Percentiles rank a stretch among this genome's conserved stretches.
These are phyloP conservation scores for Lagocephalus sceleratus DNA, from an alignment of 2,797 vertebrate species.

Conservation along the genomic window DNA sequence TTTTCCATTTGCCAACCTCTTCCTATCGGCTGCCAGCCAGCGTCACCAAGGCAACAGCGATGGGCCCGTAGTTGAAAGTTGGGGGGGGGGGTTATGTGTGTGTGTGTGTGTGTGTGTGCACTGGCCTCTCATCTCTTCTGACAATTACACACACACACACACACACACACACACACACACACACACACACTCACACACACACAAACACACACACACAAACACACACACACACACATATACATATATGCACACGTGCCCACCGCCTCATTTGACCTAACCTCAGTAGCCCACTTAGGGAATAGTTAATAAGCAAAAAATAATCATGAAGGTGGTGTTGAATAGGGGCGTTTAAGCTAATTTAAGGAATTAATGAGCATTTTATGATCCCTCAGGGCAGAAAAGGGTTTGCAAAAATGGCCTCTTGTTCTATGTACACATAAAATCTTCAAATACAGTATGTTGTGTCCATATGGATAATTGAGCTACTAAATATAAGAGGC, in stretches of 20 bases:
- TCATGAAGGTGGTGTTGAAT: constrained; percentile 65
- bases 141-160: constrained; percentile 20
- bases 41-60: constrained; percentile 86
- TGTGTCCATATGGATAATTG: constrained; percentile 62
- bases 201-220: constrained; percentile 16
- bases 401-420: constrained; percentile 34
- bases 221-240: constrained; percentile 16
- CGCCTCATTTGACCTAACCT: constrained; percentile 55
- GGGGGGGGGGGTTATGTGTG: constrained; percentile 26
- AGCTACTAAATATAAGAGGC: constrained; percentile 40
- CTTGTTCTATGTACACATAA: constrained; percentile 58
- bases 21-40: constrained; percentile 67
- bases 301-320: constrained; percentile 73
- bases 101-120: constrained; percentile 46
- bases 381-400: constrained; percentile 55
- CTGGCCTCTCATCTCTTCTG: constrained; percentile 27
- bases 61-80: constrained; percentile 51
- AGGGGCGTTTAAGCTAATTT: constrained; percentile 71
- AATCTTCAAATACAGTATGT: constrained; percentile 49
- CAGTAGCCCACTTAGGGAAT: constrained; percentile 59
- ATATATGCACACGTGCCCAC: neutral
- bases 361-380: constrained; percentile 73
- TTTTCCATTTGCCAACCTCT: constrained; percentile 92
- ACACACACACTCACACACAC: constrained; percentile 7
- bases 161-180: constrained; percentile 9